Base-by-base conservation (phyloP, 35 echinoderm and acorn worm genomes). In the Lytechinus variegatus region DNA sequence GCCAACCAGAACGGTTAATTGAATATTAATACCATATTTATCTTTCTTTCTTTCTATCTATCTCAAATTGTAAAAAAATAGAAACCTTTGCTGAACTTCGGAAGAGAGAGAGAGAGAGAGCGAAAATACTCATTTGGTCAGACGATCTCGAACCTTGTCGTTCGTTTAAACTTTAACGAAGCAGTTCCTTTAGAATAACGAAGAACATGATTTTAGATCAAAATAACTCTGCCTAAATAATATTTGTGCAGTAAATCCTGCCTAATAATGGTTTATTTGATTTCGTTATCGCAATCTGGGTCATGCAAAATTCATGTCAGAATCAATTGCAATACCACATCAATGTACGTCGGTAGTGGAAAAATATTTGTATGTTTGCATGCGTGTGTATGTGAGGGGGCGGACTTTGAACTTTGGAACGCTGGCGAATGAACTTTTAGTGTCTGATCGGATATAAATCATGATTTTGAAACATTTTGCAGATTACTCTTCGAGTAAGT, bases 331-430 rank as follows among this genome's bases (percentile, higher is more conserved):
- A 21, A 71, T 21, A 71, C 61, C 5, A 3, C 16, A 5, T 16
- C 57, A 9, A 60, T 12, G 16, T 13, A 66, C 4, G 61, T 19
- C 61, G 61, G 61, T 44, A 44, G 61, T 6, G 8, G 61, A 13
- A 71, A 71, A 71, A 71, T 71, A 71, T 71, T 71, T 71, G 61
- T 71, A 71, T 71, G 61, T 71, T 14, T 71, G 61, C 61, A 71
- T 71, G 61, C 1, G 61, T 71, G 61, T 19, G 61, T 19, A 13
- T 66, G 8, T 11, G 11, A 9, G 61, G 61, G 61, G 61, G 61
- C 13, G 61, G 61, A 6, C 14, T 16, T 71, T 71, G 61, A 5
- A 13, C 61, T 71, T 71, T 71, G 3, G 12, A 71, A 21, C 61
- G 13, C 1, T 71, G 61, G 61, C 61, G 24, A 13, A 21, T 71